A percentile compares a stretch with the other conserved stretches of the same genome.
Evolutionary conservation across 2,113 vertebrate genomes (phyloP).

Genomic region (Sterrhoptilus dennistouni): DNA sequence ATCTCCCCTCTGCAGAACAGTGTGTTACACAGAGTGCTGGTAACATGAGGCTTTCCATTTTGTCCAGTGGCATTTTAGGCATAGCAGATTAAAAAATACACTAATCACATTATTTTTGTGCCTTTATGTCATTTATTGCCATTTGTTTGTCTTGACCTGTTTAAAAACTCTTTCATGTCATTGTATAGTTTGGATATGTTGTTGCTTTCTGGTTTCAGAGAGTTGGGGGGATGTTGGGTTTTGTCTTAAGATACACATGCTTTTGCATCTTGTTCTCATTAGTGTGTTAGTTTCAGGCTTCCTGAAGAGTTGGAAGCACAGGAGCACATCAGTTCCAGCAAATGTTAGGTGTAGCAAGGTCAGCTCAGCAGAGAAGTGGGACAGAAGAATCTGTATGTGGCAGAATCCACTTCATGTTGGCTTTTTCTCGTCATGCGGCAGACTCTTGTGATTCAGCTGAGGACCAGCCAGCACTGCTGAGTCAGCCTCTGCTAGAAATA

Average conservation of each 20-base stretch:
- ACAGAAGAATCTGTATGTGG: background rate
- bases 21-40: background rate
- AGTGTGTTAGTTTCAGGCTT: background rate
- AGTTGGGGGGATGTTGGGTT: background rate
- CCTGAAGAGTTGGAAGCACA: background rate
- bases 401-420: background rate
- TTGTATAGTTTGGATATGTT: background rate
- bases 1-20: background rate
- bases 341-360: background rate
- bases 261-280: background rate
- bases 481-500: background rate
- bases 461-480: background rate
- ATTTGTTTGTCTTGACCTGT: background rate
- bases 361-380: background rate
- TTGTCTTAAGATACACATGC: background rate
- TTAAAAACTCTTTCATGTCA: background rate
- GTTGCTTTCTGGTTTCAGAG: background rate
- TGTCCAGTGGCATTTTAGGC: background rate
- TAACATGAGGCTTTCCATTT: background rate
- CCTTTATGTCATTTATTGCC: background rate
- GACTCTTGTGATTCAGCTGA: background rate
- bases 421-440: background rate
- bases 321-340: background rate
- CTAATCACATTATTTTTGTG: background rate
- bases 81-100: background rate